phyloP scores from a whole-genome alignment of 35 echinoderm and acorn worm genomes.

The Antedon bifida region DNA sequence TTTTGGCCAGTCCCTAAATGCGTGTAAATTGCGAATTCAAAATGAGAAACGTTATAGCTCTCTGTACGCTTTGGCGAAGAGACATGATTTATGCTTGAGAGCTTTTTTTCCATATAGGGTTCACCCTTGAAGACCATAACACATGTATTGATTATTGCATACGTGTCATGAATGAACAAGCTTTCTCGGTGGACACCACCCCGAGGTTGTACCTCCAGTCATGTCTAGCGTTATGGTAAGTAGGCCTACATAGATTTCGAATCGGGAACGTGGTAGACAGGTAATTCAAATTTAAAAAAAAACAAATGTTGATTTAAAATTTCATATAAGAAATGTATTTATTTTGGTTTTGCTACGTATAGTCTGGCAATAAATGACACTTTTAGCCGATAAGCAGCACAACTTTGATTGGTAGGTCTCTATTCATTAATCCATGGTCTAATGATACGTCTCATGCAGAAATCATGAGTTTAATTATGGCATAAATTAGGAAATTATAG shows the following conservation, averaged over 20 bases:
- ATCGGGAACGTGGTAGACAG: background rate
- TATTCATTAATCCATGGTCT: too few relatives aligned
- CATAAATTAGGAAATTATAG: too few relatives aligned
- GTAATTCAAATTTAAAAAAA: background rate
- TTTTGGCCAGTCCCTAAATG: too few relatives aligned
- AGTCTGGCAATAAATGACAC: too few relatives aligned
- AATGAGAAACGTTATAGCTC: too few relatives aligned
- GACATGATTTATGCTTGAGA: background rate
- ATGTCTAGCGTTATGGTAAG: conserved; percentile 66
- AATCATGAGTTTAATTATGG: too few relatives aligned
- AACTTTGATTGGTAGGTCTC: too few relatives aligned
- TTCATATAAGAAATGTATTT: background rate
- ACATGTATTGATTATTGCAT: conserved; percentile 43
- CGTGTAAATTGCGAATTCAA: too few relatives aligned
- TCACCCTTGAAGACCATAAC: conserved; percentile 51
- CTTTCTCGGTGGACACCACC: conserved; percentile 30
- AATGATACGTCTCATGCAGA: too few relatives aligned
- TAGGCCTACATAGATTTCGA: background rate
- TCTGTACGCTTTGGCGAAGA: too few relatives aligned
- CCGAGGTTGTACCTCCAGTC: conserved; percentile 39
- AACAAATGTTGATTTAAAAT: background rate
- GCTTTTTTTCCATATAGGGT: conserved; percentile 16
- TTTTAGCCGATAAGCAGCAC: too few relatives aligned
- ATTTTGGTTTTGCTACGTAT: background rate
- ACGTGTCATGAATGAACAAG: conserved; percentile 27